Percentiles rank a stretch among this genome's conserved stretches.
Evolutionary conservation across 2,113 vertebrate species (phyloP).

Genomic region (Sakesphorus luctuosus): DNA sequence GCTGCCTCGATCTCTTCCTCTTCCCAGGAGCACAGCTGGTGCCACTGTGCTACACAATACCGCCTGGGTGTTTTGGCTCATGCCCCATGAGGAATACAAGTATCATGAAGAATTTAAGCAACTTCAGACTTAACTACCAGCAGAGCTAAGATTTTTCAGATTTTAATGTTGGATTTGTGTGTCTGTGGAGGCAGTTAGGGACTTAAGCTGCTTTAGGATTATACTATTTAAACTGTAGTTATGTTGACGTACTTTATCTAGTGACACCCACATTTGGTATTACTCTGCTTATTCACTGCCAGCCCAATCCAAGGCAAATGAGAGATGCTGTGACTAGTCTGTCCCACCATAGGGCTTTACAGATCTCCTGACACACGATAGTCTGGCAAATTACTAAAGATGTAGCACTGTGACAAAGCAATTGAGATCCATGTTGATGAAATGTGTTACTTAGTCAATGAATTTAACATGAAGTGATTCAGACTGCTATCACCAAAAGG

Average conservation of each 20-base stretch:
- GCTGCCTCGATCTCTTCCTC: not conserved
- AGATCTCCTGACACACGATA: not conserved
- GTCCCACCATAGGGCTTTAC: not conserved
- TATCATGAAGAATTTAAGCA: not conserved
- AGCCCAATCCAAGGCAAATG: not conserved
- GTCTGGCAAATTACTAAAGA: not conserved
- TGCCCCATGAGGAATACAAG: not conserved
- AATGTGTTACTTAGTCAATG: not conserved
- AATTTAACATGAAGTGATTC: not conserved
- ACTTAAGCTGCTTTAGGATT: not conserved
- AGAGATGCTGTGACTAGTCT: not conserved
- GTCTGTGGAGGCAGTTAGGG: not conserved
- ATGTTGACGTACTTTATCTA: not conserved
- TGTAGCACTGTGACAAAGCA: not conserved
- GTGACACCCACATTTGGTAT: not conserved
- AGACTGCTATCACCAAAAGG: not conserved
- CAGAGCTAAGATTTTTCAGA: not conserved
- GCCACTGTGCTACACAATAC: not conserved
- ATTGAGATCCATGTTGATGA: not conserved
- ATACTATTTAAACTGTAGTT: not conserved
- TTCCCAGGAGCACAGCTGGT: not conserved
- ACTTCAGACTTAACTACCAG: not conserved
- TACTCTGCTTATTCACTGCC: not conserved
- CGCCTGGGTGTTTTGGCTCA: fast-evolving
- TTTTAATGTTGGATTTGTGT: not conserved